phyloP scores from a whole-genome alignment of 2,888 invertebrate species.

The Heliconius hortense region DNA sequence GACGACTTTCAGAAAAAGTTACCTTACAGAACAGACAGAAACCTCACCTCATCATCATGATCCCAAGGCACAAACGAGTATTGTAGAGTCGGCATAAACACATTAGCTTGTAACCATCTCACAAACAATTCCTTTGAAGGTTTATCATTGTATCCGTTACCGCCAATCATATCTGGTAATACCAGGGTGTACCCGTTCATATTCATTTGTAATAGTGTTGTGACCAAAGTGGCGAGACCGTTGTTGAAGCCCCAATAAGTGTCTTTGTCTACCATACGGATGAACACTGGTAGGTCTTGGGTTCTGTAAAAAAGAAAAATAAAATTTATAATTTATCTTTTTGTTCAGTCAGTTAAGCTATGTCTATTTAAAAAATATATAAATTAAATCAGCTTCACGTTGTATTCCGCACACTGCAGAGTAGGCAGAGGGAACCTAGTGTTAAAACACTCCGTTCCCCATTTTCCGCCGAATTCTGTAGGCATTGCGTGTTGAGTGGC shows the following conservation, averaged over 20 bases:
- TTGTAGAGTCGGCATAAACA: conserved; percentile 90
- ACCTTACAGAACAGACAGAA: not conserved
- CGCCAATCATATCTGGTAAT: conserved; percentile 90
- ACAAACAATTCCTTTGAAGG: conserved; percentile 85
- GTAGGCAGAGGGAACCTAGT: no score
- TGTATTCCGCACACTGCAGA: no score
- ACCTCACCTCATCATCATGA: conserved; percentile 81
- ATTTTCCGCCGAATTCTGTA: no score
- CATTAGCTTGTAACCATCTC: conserved; percentile 89
- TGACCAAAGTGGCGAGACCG: conserved; percentile 87
- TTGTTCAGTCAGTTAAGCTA: no score
- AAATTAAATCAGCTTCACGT: no score
- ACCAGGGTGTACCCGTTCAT: conserved; percentile 87
- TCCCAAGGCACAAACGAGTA: conserved; percentile 92
- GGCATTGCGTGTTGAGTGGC: no score
- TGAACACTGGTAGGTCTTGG: conserved; percentile 86
- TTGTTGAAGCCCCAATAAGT: conserved; percentile 86
- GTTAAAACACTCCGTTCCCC: no score
- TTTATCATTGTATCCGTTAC: conserved; percentile 83
- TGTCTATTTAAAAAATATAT: no score
- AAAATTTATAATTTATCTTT: no score
- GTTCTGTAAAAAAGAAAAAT: conserved; percentile 63
- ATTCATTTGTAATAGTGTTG: conserved; percentile 85
- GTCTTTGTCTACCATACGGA: conserved; percentile 91
- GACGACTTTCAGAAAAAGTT: no score